phyloP scores from a whole-genome alignment of 35 echinoderm and acorn worm species.

The Lytechinus pictus region DNA sequence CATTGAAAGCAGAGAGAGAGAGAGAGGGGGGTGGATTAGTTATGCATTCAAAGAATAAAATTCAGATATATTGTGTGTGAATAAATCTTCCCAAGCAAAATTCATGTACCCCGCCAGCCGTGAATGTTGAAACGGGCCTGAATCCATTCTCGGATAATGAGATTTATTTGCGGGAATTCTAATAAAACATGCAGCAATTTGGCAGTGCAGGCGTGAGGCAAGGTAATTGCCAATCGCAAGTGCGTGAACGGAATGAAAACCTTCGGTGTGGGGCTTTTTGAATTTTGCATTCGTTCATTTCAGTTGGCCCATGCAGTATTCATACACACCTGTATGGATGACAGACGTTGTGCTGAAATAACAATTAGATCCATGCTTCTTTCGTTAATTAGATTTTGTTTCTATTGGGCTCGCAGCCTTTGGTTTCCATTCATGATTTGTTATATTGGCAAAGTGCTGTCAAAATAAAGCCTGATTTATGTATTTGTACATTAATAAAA shows the following conservation, averaged over 20 bases:
- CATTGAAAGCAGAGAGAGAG: neutral
- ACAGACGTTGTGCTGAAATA: neutral
- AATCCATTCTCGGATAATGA: neutral
- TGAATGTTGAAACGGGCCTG: neutral
- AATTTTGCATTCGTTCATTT: neutral
- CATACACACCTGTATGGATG: neutral
- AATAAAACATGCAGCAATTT: constrained; percentile 15
- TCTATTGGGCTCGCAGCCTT: neutral
- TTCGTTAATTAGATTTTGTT: neutral
- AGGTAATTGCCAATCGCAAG: neutral
- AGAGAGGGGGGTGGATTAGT: neutral
- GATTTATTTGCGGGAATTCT: neutral
- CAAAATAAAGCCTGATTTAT: neutral
- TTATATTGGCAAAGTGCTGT: neutral
- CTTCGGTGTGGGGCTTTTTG: neutral
- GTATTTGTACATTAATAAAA: too few species aligned
- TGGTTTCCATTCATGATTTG: neutral
- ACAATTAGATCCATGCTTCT: neutral
- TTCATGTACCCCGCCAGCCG: neutral
- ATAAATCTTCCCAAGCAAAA: neutral
- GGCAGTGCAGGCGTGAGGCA: neutral
- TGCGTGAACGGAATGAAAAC: neutral
- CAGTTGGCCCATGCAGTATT: neutral
- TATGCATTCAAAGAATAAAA: neutral
- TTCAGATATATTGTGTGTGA: neutral